Percentiles rank a stretch among this genome's conserved stretches.
Conservation (phyloP, 2,888 invertebrate genomes). For the Notodonta dromedarius region DNA sequence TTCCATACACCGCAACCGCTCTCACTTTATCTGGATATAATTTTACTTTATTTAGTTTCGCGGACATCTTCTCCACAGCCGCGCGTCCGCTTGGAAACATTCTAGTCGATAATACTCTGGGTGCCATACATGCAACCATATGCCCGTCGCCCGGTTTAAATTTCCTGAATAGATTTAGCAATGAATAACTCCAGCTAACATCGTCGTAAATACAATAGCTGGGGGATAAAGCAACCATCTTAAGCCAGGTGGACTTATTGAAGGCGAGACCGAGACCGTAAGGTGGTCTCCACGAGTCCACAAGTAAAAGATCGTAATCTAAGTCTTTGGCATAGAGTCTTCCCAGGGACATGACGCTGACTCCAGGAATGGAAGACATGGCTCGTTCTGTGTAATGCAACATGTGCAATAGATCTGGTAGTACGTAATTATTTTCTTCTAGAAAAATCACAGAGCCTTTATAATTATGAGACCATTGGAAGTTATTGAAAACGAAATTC, state of each 20-base stretch:
- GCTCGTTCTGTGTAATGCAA: slow-evolving; percentile 38
- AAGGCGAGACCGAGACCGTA: slow-evolving; percentile 55
- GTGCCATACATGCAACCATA: slow-evolving; percentile 45
- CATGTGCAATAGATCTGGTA: slow-evolving; percentile 56
- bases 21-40: slow-evolving; percentile 46
- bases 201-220: slow-evolving; percentile 56
- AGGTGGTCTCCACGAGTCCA: slow-evolving; percentile 56
- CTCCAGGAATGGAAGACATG: slow-evolving; percentile 37
- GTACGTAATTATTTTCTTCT: slow-evolving; percentile 52
- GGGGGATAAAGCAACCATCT: slow-evolving; percentile 33
- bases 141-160: slow-evolving; percentile 35
- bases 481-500: slow-evolving; percentile 46
- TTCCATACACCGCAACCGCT: slow-evolving; percentile 40
- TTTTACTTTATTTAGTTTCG: slow-evolving; percentile 11
- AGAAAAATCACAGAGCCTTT: slow-evolving; percentile 50
- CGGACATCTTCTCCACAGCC: slow-evolving; percentile 19
- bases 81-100: slow-evolving; percentile 26
- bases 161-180: slow-evolving; percentile 43
- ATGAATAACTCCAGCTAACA: slow-evolving; percentile 58
- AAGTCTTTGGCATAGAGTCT: slow-evolving; percentile 27
- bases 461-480: slow-evolving; percentile 34
- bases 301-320: slow-evolving; percentile 40
- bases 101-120: slow-evolving; percentile 46
- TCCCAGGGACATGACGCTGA: slow-evolving; percentile 51
- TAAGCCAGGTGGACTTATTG: slow-evolving; percentile 51